These are phyloP conservation scores for Merops nubicus DNA, from an alignment of 2,113 vertebrate species.

Conservation along the genomic window DNA sequence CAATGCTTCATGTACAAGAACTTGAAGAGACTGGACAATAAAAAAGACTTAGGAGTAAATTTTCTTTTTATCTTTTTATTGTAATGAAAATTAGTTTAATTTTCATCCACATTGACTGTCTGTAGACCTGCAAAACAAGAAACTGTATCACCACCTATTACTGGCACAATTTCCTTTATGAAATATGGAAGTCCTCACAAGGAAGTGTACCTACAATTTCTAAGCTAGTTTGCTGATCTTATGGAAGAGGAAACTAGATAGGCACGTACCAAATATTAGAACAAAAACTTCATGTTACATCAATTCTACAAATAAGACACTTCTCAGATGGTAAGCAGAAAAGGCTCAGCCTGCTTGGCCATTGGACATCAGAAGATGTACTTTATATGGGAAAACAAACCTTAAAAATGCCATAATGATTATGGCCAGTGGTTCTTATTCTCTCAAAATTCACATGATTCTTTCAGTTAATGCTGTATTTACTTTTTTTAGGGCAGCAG, in stretches of 20 bases:
- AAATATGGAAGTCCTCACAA: not conserved
- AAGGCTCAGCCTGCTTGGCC: not conserved
- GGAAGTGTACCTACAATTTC: not conserved
- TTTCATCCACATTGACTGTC: conserved; percentile 97
- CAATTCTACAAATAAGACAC: not conserved
- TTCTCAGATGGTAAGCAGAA: not conserved
- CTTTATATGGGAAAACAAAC: not conserved
- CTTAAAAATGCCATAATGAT: not conserved
- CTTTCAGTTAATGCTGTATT: not conserved
- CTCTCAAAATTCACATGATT: not conserved
- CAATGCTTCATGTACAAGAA: not conserved
- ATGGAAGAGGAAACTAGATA: not conserved
- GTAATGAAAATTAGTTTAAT: conserved; percentile 76
- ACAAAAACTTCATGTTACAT: not conserved
- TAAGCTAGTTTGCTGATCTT: not conserved
- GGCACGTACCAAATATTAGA: not conserved
- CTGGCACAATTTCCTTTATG: not conserved
- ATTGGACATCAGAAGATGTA: not conserved
- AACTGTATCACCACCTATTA: not conserved
- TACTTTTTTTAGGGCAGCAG: not conserved
- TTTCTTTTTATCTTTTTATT: conserved; percentile 74
- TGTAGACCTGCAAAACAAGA: conserved; percentile 85
- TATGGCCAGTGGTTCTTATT: rapidly evolving
- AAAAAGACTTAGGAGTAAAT: not conserved
- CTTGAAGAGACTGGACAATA: not conserved